These are phyloP conservation scores for Scaptomyza graminum DNA, from an alignment of 1,140 invertebrate species.

Conservation along the genomic window DNA sequence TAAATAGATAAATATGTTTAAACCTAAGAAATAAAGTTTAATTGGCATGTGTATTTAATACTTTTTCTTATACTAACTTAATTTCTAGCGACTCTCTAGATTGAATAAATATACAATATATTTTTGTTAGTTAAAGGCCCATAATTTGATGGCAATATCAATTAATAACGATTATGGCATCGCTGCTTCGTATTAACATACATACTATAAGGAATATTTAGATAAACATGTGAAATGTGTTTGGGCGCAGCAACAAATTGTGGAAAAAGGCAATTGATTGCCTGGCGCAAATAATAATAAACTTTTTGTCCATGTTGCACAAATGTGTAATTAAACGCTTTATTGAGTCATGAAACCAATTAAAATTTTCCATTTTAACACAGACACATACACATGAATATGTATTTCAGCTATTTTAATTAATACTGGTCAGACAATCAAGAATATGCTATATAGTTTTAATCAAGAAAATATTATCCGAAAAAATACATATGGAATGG, in stretches of 20 bases:
- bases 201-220: no score
- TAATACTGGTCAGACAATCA: no score
- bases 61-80: no score
- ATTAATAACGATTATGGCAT: neutral
- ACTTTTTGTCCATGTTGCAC: neutral
- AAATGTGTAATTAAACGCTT: conserved; percentile 2
- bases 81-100: neutral
- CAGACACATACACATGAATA: neutral
- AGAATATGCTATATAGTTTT: no score
- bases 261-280: neutral
- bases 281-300: neutral
- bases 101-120: conserved; percentile 6
- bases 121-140: neutral
- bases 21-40: no score
- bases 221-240: neutral
- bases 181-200: no score
- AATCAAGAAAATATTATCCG: no score
- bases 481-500: no score
- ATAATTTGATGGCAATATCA: neutral
- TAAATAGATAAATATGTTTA: no score
- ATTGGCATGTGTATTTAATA: no score
- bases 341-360: conserved; percentile 1
- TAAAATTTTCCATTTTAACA: neutral
- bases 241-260: neutral
- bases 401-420: no score